Base-by-base conservation (phyloP, 2,113 vertebrate species). In the Myocastor coypus region DNA sequence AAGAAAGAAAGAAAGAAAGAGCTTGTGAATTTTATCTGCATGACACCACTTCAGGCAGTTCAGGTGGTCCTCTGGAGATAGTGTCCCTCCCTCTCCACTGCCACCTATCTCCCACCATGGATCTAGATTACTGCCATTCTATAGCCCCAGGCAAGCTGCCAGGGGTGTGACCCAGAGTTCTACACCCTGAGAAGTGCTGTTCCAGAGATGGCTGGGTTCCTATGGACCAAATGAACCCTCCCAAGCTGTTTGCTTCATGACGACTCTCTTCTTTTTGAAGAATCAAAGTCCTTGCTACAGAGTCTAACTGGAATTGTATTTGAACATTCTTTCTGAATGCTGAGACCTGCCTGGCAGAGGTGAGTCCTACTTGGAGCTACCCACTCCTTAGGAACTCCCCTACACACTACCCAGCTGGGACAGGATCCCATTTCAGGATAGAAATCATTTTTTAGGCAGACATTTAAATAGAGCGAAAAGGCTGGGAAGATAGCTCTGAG, bases 391-490 rank as follows among this genome's bases (percentile, higher is more conserved):
- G 61, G 42, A 34, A 55, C 50, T 80, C 13, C 78, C 64, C 20
- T 6, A 28, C 9, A 16, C 12, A 26, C 2, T 59, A 26, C 55
- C 66, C 40, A 71, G 22, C 13, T 46, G 37, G 50, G 59, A 22
- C 0, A 3, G 26, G 3, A 30, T 63, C 24, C 78, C n/a, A 13
- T 13, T 57, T 37, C 64, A 13, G 22, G 77, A 78, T 4, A n/a
- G 84, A 87, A 77, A 85, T 52, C 1, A 83, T 59, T 75, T 75
- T 85, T 34, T 30, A 87, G 66, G 77, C 52, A 95, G 77, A 86
- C 87, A 82, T 90, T 73, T 50, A 81, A 93, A 89, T 42, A 22
- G 3, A 37, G 34, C 3, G 52, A 71, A 68, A n/a, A n/a, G n/a
- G n/a, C n/a, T n/a, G n/a, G n/a, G n/a, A n/a, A n/a, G n/a, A n/a